phyloP scores from a whole-genome alignment of 2,797 vertebrate species.

The Chromobotia macracanthus region DNA sequence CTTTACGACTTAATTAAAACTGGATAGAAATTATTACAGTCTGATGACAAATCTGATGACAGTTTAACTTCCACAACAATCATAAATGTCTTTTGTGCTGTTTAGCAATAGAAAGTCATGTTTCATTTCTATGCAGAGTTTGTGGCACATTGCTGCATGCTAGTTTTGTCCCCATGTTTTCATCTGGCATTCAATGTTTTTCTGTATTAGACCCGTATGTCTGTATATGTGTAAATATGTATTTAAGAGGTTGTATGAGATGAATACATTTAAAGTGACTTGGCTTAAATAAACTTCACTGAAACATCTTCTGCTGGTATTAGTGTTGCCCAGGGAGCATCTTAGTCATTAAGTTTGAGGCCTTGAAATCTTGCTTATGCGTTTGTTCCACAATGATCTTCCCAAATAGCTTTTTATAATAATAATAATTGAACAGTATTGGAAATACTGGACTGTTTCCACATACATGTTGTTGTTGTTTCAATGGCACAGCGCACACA shows the following conservation, averaged over 20 bases:
- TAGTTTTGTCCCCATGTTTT: slow-evolving; percentile 73
- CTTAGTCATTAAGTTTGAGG: too few species aligned
- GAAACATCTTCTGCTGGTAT: slow-evolving; percentile 2
- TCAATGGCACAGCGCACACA: neutral
- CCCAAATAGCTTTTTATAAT: too few species aligned
- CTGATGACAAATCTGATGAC: neutral
- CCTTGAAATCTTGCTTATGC: too few species aligned
- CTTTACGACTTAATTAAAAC: neutral
- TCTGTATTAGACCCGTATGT: slow-evolving; percentile 68
- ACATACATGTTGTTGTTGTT: too few species aligned
- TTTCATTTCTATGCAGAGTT: slow-evolving; percentile 70
- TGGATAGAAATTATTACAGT: too few species aligned
- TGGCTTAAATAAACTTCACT: slow-evolving; percentile 85
- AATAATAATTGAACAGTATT: too few species aligned
- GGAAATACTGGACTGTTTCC: too few species aligned
- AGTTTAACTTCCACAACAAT: neutral
- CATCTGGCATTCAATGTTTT: slow-evolving; percentile 71
- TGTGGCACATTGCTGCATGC: slow-evolving; percentile 80
- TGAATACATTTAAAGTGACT: slow-evolving; percentile 80
- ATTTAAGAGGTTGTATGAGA: slow-evolving; percentile 77
- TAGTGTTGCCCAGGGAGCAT: too few species aligned
- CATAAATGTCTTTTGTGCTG: slow-evolving; percentile 57
- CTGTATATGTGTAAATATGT: slow-evolving; percentile 86
- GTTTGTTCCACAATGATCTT: too few species aligned
- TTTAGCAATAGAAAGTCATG: slow-evolving; percentile 56